These are phyloP conservation scores for Rutpela maculata DNA, from an alignment of 2,888 invertebrate genomes.

Conservation along the genomic window DNA sequence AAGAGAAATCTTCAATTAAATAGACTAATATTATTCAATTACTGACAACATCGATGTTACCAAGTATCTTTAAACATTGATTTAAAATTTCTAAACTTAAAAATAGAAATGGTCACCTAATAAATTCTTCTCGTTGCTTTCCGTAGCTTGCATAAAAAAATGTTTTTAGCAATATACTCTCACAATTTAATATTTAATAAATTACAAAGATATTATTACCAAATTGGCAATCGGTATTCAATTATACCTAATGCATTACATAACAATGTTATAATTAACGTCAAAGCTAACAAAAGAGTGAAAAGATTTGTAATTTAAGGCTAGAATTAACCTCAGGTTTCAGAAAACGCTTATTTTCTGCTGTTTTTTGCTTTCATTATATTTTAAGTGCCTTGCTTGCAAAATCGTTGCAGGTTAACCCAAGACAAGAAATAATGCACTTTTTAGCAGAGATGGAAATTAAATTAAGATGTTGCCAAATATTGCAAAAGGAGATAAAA, in stretches of 20 bases:
- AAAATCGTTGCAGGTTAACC: background rate
- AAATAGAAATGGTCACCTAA: too few relatives aligned
- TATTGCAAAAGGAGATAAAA: background rate
- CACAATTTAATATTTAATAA: background rate
- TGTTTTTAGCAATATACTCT: background rate
- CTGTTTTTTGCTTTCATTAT: background rate
- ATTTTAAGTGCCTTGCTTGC: background rate
- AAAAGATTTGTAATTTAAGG: background rate
- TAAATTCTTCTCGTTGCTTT: too few relatives aligned
- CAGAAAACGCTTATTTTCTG: background rate
- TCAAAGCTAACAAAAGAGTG: slow-evolving; percentile 1
- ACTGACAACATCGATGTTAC: too few relatives aligned
- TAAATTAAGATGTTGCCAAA: background rate
- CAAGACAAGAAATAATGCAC: slow-evolving; percentile 1
- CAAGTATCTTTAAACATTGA: too few relatives aligned
- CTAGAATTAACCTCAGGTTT: background rate
- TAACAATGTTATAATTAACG: background rate
- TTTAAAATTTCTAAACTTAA: too few relatives aligned
- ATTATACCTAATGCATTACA: background rate
- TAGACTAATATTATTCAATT: too few relatives aligned
- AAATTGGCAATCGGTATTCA: background rate
- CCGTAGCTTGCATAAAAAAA: background rate
- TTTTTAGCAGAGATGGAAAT: background rate
- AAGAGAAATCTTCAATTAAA: too few relatives aligned
- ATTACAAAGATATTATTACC: background rate